These are phyloP conservation scores for Hirtodrosophila histrioides DNA, from an alignment of 2,888 invertebrate genomes.

Conservation along the genomic window DNA sequence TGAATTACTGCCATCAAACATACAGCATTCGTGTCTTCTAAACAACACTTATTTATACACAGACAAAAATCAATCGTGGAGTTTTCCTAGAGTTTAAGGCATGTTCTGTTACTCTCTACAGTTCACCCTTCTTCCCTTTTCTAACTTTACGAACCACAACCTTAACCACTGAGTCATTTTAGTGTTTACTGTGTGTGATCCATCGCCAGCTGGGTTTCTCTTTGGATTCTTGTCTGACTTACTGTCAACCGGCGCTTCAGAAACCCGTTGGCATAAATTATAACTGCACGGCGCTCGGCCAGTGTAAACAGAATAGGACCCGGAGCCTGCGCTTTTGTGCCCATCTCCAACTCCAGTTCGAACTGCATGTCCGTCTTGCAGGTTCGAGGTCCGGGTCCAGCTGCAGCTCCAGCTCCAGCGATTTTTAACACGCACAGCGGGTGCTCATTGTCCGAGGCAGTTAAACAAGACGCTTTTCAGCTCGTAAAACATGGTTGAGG, in stretches of 20 bases:
- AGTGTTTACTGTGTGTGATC: slow-evolving; percentile 32
- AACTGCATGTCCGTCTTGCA: not conserved
- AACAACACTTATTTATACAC: too few species aligned
- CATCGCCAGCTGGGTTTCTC: slow-evolving; percentile 50
- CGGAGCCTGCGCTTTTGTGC: slow-evolving; percentile 21
- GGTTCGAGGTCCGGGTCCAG: slow-evolving; percentile 13
- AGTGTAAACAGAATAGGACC: slow-evolving; percentile 52
- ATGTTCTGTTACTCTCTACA: too few species aligned
- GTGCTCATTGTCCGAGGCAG: slow-evolving; percentile 73
- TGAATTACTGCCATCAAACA: too few species aligned
- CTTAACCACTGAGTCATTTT: slow-evolving; percentile 46
- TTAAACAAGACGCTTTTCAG: slow-evolving; percentile 79
- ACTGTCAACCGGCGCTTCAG: slow-evolving; percentile 74
- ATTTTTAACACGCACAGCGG: slow-evolving; percentile 77
- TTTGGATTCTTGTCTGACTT: slow-evolving; percentile 27
- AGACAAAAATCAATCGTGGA: too few species aligned
- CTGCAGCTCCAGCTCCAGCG: slow-evolving; percentile 56
- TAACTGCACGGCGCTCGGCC: slow-evolving; percentile 54
- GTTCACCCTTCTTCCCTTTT: slow-evolving; percentile 9
- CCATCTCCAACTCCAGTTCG: slow-evolving; percentile 4
- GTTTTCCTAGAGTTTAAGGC: too few species aligned
- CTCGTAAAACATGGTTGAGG: slow-evolving; percentile 69
- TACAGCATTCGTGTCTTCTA: too few species aligned
- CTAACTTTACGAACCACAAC: slow-evolving; percentile 15
- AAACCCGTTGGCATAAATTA: slow-evolving; percentile 68